These are phyloP conservation scores for Petromus typicus DNA, from an alignment of 2,113 vertebrate genomes.

Conservation along the genomic window DNA sequence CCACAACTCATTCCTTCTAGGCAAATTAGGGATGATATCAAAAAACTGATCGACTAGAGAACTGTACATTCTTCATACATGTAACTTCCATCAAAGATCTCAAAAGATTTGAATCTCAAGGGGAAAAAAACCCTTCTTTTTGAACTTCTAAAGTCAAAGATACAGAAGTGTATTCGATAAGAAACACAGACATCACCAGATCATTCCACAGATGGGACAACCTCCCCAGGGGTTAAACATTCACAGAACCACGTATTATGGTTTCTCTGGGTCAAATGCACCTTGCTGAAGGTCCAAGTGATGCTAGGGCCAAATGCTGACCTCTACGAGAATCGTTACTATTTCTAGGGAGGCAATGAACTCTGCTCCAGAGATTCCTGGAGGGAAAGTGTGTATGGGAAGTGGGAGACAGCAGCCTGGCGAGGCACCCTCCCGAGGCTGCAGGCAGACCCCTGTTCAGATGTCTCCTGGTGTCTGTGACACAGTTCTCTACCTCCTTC, in stretches of 20 bases:
- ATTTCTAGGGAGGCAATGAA: neutral
- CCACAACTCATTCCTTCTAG: neutral
- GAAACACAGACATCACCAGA: neutral
- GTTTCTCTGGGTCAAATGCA: neutral
- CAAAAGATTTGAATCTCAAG: slow-evolving; percentile 12
- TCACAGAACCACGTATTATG: neutral
- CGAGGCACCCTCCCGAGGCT: neutral
- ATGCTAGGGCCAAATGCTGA: neutral
- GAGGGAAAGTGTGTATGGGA: neutral
- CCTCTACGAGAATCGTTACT: neutral
- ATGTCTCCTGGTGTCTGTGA: neutral
- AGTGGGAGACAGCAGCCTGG: neutral
- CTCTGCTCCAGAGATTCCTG: neutral
- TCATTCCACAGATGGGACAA: neutral
- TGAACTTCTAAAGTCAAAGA: neutral
- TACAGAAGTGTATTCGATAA: neutral
- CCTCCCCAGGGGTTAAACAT: neutral
- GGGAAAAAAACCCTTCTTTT: neutral
- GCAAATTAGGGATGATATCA: neutral
- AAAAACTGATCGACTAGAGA: neutral
- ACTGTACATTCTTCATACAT: neutral
- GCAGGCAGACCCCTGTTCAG: neutral
- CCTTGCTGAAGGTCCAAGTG: no score
- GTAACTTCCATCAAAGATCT: slow-evolving; percentile 12
- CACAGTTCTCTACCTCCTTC: neutral